Conservation (phyloP, 2,888 invertebrate species). For the Netelia inedita region DNA sequence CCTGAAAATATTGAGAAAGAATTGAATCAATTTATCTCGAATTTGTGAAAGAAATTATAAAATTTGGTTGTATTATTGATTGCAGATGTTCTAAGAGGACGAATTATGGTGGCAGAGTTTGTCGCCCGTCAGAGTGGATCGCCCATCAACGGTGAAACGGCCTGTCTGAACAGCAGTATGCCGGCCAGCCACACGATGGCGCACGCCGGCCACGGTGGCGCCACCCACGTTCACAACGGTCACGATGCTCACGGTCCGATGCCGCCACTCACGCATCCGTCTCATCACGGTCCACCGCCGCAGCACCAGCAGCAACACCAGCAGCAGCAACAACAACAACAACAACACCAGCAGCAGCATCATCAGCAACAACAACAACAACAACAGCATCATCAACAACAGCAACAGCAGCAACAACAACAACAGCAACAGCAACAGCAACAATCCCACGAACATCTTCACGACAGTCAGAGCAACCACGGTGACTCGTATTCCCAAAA, state of each 20-base stretch:
- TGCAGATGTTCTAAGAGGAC: slow-evolving; percentile 85
- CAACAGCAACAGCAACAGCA: slow-evolving; percentile 75
- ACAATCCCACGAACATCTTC: slow-evolving; percentile 77
- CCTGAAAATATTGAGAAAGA: too few relatives aligned
- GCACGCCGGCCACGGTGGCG: slow-evolving; percentile 80
- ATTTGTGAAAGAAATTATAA: too few relatives aligned
- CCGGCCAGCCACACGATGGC: slow-evolving; percentile 84
- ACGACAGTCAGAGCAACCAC: slow-evolving; percentile 82
- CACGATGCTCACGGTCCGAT: slow-evolving; percentile 82
- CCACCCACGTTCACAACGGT: slow-evolving; percentile 72
- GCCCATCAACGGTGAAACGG: slow-evolving; percentile 90
- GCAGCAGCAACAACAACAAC: slow-evolving; percentile 74
- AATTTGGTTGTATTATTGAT: slow-evolving; percentile 63
- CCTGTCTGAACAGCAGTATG: slow-evolving; percentile 86
- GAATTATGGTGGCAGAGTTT: slow-evolving; percentile 95
- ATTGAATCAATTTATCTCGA: not conserved
- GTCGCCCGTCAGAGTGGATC: slow-evolving; percentile 91
- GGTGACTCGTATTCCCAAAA: slow-evolving; percentile 80
- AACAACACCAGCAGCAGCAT: slow-evolving; percentile 75
- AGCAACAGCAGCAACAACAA: slow-evolving; percentile 67
- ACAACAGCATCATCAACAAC: slow-evolving; percentile 71
- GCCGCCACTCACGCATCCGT: slow-evolving; percentile 80
- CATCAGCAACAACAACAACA: slow-evolving; percentile 84
- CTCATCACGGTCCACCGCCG: slow-evolving; percentile 78
- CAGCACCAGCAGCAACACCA: slow-evolving; percentile 76